phyloP scores from a whole-genome alignment of 2,797 vertebrate species.

The Cyprinodon diabolis region DNA sequence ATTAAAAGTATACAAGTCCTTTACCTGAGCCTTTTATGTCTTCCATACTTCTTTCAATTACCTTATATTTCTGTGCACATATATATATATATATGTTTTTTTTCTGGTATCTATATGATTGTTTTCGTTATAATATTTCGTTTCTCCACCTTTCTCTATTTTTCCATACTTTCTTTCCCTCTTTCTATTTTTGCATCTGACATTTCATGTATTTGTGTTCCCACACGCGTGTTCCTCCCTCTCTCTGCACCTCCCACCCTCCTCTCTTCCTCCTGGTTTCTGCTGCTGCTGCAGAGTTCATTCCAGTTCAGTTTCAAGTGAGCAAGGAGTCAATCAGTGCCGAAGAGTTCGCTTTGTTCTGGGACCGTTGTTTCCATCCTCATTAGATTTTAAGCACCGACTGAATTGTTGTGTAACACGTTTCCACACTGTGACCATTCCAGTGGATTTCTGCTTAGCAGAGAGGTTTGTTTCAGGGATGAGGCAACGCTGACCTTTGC shows the following conservation, averaged over 20 bases:
- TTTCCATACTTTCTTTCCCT: background rate
- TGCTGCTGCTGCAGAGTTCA: background rate
- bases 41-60: background rate
- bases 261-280: background rate
- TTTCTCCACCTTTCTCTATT: background rate
- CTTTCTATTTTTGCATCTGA: background rate
- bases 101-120: no score
- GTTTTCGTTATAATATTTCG: no score
- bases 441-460: background rate
- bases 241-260: no score
- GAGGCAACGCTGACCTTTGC: slow-evolving; percentile 29
- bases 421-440: background rate
- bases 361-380: background rate
- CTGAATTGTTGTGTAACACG: background rate
- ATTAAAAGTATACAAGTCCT: background rate
- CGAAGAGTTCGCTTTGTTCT: background rate
- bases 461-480: slow-evolving; percentile 18
- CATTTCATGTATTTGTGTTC: background rate
- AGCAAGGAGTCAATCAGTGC: background rate
- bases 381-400: background rate
- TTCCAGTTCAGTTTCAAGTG: slow-evolving; percentile 6
- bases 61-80: accelerated
- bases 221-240: background rate
- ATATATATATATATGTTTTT: no score
- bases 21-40: background rate